Percentiles rank a stretch among this genome's conserved stretches.
Evolutionary conservation across 2,113 vertebrate species (phyloP).

Genomic region (Regulus satrapa): DNA sequence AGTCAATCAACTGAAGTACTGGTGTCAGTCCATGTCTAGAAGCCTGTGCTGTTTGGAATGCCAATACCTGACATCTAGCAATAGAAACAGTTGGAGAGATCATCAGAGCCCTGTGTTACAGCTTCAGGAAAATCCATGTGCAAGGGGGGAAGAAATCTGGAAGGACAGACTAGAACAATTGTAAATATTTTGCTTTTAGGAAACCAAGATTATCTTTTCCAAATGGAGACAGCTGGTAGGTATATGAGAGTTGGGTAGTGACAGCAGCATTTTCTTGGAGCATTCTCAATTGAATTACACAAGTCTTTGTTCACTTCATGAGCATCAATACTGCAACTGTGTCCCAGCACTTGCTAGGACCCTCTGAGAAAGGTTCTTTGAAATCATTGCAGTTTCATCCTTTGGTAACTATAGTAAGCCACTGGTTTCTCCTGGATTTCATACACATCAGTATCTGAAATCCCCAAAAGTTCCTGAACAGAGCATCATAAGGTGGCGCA

Average conservation of each 20-base stretch:
- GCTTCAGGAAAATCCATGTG: background rate
- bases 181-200: slow-evolving; percentile 54
- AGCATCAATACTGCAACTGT: background rate
- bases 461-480: background rate
- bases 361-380: background rate
- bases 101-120: background rate
- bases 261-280: slow-evolving; percentile 25
- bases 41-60: background rate
- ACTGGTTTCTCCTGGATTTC: background rate
- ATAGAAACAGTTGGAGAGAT: background rate
- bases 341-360: background rate
- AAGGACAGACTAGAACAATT: slow-evolving; percentile 12
- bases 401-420: background rate
- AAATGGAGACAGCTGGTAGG: slow-evolving; percentile 29
- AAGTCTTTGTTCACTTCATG: background rate
- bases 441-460: background rate
- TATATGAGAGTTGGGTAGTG: background rate
- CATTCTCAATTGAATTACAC: background rate
- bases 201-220: background rate
- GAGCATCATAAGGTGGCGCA: background rate
- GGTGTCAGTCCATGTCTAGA: background rate
- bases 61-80: background rate
- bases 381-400: slow-evolving; percentile 18
- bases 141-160: background rate
- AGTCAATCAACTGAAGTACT: background rate